Evolutionary conservation across 2,113 vertebrate species (phyloP).

Genomic region (Sinocyclocheilus anophthalmus): DNA sequence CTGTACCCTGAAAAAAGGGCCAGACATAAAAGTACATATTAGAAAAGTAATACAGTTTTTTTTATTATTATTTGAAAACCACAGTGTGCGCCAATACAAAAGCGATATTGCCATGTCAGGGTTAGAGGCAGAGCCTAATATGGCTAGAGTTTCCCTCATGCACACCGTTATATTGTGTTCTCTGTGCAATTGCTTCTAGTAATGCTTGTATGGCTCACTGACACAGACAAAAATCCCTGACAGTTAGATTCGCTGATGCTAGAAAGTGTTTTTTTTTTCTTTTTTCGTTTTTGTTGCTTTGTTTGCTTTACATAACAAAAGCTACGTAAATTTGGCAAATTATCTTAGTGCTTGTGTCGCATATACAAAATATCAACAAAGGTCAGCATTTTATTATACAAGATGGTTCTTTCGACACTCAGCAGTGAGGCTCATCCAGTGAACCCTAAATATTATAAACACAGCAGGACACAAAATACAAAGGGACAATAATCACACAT

Average conservation of each 20-base stretch:
- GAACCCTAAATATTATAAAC: slow-evolving; percentile 67
- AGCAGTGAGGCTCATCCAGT: slow-evolving; percentile 59
- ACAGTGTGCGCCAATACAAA: slow-evolving; percentile 59
- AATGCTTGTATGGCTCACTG: slow-evolving; percentile 62
- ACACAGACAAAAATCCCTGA: slow-evolving; percentile 73
- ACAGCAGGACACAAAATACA: slow-evolving; percentile 68
- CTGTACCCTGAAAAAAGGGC: slow-evolving; percentile 64
- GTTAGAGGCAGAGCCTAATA: slow-evolving; percentile 54
- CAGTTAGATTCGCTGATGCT: slow-evolving; percentile 74
- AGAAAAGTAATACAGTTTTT: slow-evolving; percentile 48
- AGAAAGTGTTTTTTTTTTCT: slow-evolving; percentile 59
- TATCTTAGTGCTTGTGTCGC: slow-evolving; percentile 45
- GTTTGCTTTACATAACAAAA: slow-evolving; percentile 72
- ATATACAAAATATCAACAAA: slow-evolving; percentile 70
- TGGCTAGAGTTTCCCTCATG: slow-evolving; percentile 51
- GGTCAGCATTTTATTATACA: slow-evolving; percentile 67
- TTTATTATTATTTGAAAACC: slow-evolving; percentile 45
- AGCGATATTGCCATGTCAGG: slow-evolving; percentile 60
- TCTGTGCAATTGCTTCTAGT: slow-evolving; percentile 58
- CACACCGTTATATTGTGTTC: slow-evolving; percentile 53
- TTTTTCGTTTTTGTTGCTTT: slow-evolving; percentile 52
- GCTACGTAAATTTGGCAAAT: slow-evolving; percentile 63
- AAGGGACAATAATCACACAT: slow-evolving; percentile 61
- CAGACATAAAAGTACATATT: slow-evolving; percentile 58
- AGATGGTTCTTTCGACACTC: slow-evolving; percentile 62